These are phyloP conservation scores for Lamprotornis superbus DNA, from an alignment of 2,113 vertebrate species.

Conservation along the genomic window DNA sequence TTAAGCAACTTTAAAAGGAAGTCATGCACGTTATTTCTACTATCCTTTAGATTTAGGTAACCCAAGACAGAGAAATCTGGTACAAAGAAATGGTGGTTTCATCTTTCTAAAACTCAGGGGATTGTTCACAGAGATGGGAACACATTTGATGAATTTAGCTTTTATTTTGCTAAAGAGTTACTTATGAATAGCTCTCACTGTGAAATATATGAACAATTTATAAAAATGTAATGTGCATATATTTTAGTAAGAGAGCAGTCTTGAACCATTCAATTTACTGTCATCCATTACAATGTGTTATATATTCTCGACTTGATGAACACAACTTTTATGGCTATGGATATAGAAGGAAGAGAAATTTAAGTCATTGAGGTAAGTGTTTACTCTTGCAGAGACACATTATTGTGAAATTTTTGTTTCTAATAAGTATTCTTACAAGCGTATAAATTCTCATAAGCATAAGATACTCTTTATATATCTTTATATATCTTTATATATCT, in stretches of 20 bases:
- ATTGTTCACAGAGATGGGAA: neutral
- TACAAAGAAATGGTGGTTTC: neutral
- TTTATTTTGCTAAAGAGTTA: slow-evolving; percentile 6
- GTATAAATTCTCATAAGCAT: neutral
- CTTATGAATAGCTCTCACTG: neutral
- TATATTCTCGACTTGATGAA: neutral
- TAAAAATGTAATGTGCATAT: neutral
- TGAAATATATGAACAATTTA: neutral
- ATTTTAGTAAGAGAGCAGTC: neutral
- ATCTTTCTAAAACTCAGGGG: neutral
- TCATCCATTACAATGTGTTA: neutral
- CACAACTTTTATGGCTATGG: neutral
- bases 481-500: neutral
- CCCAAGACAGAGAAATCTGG: neutral
- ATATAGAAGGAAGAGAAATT: neutral
- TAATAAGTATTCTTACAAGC: neutral
- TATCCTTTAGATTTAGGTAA: neutral
- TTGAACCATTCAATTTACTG: neutral
- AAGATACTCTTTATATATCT: neutral
- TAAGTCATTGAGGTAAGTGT: neutral
- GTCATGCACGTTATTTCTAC: neutral
- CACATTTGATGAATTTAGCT: neutral
- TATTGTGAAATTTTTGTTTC: neutral
- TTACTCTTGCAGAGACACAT: neutral
- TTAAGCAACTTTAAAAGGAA: slow-evolving; percentile 22